Percentiles rank a stretch among this genome's conserved stretches.
These are phyloP conservation scores for Trichonephila clavipes DNA, from an alignment of 1,140 invertebrate species.

Conservation along the genomic window DNA sequence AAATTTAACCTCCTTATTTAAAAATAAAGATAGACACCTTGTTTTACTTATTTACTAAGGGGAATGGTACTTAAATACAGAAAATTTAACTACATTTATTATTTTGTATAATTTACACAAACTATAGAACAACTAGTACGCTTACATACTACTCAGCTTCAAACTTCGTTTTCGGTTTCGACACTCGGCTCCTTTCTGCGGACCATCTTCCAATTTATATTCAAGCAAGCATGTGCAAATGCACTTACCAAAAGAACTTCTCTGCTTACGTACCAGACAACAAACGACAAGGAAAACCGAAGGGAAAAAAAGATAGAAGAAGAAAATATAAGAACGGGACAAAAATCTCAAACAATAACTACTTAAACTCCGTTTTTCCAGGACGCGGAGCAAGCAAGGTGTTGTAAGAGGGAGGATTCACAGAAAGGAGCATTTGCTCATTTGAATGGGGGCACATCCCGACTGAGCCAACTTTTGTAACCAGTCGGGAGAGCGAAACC, in stretches of 20 bases:
- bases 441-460: constrained; percentile 49
- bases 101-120: no score
- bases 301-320: background rate
- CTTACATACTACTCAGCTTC: no score
- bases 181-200: background rate
- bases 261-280: background rate
- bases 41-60: no score
- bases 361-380: constrained; percentile 53
- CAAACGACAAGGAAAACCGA: background rate
- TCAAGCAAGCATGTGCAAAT: constrained; percentile 28
- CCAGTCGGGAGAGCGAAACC: background rate
- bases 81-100: no score
- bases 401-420: constrained; percentile 53
- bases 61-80: no score
- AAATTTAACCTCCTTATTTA: no score
- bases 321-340: no score
- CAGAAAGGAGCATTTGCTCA: constrained; percentile 57
- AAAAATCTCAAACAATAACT: constrained; percentile 56
- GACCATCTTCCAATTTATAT: constrained; percentile 56
- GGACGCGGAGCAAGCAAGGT: background rate
- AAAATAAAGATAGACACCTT: no score
- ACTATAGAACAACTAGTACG: no score
- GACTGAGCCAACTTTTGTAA: constrained; percentile 51
- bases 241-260: background rate
- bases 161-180: no score